Percentiles rank a stretch among this genome's conserved stretches.
Conservation (phyloP, 2,113 vertebrate genomes). For the Marcusenius ussheri region DNA sequence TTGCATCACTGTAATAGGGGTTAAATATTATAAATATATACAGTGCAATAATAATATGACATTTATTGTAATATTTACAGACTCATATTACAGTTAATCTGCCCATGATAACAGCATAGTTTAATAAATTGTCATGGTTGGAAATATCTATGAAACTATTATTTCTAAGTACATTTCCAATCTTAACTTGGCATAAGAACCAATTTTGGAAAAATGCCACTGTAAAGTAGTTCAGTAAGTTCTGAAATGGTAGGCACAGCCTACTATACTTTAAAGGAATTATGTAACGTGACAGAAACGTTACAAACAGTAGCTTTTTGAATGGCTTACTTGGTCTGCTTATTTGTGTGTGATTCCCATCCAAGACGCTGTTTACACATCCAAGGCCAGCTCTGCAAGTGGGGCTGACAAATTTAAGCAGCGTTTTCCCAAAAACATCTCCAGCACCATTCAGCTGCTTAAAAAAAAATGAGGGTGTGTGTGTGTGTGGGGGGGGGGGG, state of each 20-base stretch:
- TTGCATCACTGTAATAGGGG: not conserved
- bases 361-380: not conserved
- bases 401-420: not conserved
- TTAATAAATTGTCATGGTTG: not conserved
- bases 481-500: too few relatives aligned
- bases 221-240: not conserved
- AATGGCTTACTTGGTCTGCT: not conserved
- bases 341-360: not conserved
- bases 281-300: not conserved
- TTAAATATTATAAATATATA: not conserved
- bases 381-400: not conserved
- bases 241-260: not conserved
- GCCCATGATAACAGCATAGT: not conserved
- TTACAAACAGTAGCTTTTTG: not conserved
- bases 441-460: slow-evolving; percentile 3
- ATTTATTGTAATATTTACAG: not conserved
- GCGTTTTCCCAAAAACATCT: slow-evolving; percentile 16
- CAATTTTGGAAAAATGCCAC: not conserved
- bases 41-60: not conserved
- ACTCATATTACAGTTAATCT: not conserved
- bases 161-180: not conserved
- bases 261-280: not conserved
- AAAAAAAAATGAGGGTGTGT: not conserved
- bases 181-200: not conserved
- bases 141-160: not conserved